Percentiles rank a stretch among this genome's conserved stretches.
These are phyloP conservation scores for Ophion costatus DNA, from an alignment of 2,888 invertebrate species.

Conservation along the genomic window DNA sequence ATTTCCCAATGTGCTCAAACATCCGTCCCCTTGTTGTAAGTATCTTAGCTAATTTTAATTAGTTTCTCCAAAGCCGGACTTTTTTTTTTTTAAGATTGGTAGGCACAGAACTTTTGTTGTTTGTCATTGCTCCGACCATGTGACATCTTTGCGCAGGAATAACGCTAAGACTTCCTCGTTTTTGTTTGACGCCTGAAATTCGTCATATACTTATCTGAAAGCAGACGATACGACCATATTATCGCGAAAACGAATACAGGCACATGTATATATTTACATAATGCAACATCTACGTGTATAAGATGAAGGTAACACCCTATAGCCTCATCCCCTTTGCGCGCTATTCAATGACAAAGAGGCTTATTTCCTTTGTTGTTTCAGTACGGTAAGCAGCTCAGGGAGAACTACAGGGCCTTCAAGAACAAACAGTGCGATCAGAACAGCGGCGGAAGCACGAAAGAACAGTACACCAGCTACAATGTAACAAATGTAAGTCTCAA, in stretches of 20 bases:
- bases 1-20: no score
- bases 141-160: no score
- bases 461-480: conserved; percentile 84
- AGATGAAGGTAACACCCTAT: conserved; percentile 9
- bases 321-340: conserved; percentile 35
- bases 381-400: conserved; percentile 87
- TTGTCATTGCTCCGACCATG: no score
- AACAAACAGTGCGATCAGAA: conserved; percentile 84
- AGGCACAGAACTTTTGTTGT: no score
- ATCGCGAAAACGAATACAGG: neutral
- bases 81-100: no score
- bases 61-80: no score
- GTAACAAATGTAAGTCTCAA: conserved; percentile 84
- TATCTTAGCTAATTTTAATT: no score
- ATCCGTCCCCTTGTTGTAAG: no score
- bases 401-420: conserved; percentile 87
- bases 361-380: conserved; percentile 81
- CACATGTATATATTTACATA: neutral
- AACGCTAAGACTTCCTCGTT: neutral
- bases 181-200: neutral
- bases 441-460: conserved; percentile 83
- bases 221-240: neutral
- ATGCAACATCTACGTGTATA: conserved; percentile 1
- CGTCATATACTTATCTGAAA: neutral
- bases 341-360: conserved; percentile 65